Evolutionary conservation across 1,140 invertebrate species (phyloP).

Genomic region (Drosophila trapezifrons): DNA sequence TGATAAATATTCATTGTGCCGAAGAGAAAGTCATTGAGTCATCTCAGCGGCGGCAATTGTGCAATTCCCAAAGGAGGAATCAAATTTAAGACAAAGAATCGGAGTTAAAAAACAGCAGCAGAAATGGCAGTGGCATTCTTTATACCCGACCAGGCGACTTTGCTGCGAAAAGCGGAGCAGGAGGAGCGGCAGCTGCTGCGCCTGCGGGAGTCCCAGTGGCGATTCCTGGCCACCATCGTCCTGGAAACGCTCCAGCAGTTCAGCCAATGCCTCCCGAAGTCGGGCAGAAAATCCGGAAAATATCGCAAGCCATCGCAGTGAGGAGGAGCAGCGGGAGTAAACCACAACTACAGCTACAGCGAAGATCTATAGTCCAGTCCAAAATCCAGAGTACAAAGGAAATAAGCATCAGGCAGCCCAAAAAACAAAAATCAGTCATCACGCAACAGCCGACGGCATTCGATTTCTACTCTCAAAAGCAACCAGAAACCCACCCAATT

Average conservation of each 20-base stretch:
- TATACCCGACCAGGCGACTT: constrained; percentile 72
- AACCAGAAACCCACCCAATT: constrained; percentile 14
- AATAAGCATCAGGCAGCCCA: constrained; percentile 32
- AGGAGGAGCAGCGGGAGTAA: constrained; percentile 34
- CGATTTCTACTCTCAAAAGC: constrained; percentile 37
- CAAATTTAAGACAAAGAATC: constrained; percentile 39
- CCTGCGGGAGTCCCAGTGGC: constrained; percentile 67
- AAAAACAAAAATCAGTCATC: constrained; percentile 19
- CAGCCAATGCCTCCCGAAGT: constrained; percentile 54
- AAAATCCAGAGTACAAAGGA: constrained; percentile 53
- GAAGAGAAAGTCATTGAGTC: constrained; percentile 78
- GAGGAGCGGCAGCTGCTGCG: constrained; percentile 75
- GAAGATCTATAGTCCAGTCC: constrained; percentile 37
- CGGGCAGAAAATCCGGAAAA: constrained; percentile 65
- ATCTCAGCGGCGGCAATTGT: constrained; percentile 66
- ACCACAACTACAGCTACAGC: constrained; percentile 14
- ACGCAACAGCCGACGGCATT: constrained; percentile 44
- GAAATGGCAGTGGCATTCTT: constrained; percentile 79
- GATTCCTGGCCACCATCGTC: constrained; percentile 68
- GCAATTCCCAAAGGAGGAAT: constrained; percentile 62
- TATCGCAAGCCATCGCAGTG: constrained; percentile 73
- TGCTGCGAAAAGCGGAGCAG: constrained; percentile 68
- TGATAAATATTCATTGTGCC: constrained; percentile 70
- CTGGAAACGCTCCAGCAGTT: constrained; percentile 67
- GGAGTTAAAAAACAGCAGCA: constrained; percentile 19